A percentile compares a stretch with the other conserved stretches of the same genome.
Conservation (phyloP, 1,140 invertebrate genomes). For the Diorhabda sublineata region DNA sequence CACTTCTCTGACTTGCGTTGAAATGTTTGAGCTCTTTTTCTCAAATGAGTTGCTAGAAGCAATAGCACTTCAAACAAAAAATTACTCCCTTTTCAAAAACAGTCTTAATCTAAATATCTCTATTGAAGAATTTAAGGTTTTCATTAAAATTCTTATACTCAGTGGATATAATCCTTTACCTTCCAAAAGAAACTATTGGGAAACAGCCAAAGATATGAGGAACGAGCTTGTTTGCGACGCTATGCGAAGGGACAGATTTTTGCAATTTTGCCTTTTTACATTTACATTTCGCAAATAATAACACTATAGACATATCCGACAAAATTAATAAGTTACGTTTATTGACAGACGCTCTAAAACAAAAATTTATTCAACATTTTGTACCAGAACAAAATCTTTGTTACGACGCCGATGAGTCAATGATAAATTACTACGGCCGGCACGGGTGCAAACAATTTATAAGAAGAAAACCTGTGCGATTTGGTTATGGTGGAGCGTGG, state of each 20-base stretch:
- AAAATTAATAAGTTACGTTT: constrained; percentile 20
- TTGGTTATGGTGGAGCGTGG: constrained; percentile 24
- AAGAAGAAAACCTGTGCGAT: constrained; percentile 27
- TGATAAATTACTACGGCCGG: constrained; percentile 29
- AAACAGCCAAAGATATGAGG: constrained; percentile 11
- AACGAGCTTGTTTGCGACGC: constrained; percentile 4
- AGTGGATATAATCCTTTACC: constrained; percentile 20
- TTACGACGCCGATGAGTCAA: constrained; percentile 14
- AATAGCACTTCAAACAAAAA: constrained; percentile 12
- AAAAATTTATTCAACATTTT: constrained; percentile 16
- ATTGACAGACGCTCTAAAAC: constrained; percentile 18
- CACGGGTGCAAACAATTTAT: constrained; percentile 35
- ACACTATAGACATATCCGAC: constrained; percentile 9
- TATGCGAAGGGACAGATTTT: constrained; percentile 3
- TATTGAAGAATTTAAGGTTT: constrained; percentile 15
- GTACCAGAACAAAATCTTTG: constrained; percentile 16
- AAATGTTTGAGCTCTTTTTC: constrained; percentile 13
- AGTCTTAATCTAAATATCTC: constrained; percentile 6
- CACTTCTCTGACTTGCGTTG: too few relatives aligned
- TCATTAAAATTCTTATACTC: constrained; percentile 10
- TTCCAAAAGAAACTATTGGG: constrained; percentile 22
- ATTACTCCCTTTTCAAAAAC: constrained; percentile 19
- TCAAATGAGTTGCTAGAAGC: constrained; percentile 14
- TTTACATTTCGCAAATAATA: constrained; percentile 22
- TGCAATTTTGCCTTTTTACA: constrained; percentile 4